Base-by-base conservation (phyloP, 2,888 invertebrate genomes). In the Ormyrus thymus region DNA sequence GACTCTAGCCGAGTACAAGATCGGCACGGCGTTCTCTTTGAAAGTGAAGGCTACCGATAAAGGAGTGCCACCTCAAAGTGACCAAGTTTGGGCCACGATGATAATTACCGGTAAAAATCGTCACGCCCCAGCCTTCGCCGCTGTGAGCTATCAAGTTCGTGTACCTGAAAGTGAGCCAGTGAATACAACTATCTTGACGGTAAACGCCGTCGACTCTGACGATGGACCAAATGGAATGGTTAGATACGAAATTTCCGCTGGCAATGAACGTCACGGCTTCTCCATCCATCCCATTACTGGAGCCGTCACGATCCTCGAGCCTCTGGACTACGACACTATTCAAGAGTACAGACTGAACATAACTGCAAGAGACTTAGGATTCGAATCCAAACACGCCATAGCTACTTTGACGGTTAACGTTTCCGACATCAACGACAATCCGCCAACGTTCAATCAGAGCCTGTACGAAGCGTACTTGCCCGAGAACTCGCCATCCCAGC, bases 381-480 rank as follows among this genome's bases (percentile, higher is more conserved):
- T 96, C 87, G 94, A 95, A 83, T 92, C 95, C 0, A 93, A 93
- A 84, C 93, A 93, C 86, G 93, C 96, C 0, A 94, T 95, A 6
- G 96, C 96, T 0, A 95, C 95, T 84, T 91, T 98, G 7, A 96
- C 95, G 0, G 95, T 98, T 0, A 95, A 95, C 72, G 92, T 98
- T 1, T 96, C 96, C 0, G 98, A 98, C 87, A 96, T 98, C 55
- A 98, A 97, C 87, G 97, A 98, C 86, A 98, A 98, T 89, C 94
- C 97, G 9, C 98, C 98, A 0, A 91, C 92, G 11, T 98, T 98
- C 87, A 95, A 95, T 88, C 94, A 95, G 87, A 92, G 93, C 0
- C 90, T 92, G 70, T 97, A 95, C 87, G 92, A 95, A 84, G 96
- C 96, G 0, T 95, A 93, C 86, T 91, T 98, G 61, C 93, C 94